phyloP scores from a whole-genome alignment of 2,797 vertebrate species.

The Oreochromis grahami region DNA sequence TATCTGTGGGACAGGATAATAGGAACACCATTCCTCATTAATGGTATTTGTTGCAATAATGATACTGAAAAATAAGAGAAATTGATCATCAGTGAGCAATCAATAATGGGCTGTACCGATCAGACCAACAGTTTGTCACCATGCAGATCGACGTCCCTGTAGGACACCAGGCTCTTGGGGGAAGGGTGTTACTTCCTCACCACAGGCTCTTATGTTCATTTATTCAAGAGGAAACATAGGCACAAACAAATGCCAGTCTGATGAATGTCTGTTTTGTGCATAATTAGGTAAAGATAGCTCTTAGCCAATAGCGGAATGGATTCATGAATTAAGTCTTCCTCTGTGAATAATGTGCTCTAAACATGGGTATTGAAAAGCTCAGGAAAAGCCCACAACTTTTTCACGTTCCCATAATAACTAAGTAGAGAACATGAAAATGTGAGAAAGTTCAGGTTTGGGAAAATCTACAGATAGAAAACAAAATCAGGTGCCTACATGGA shows the following conservation, averaged over 20 bases:
- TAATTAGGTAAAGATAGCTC: conserved; percentile 68
- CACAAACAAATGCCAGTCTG: conserved; percentile 64
- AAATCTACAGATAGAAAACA: background rate
- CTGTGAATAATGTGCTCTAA: conserved; percentile 55
- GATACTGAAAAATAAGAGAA: conserved; percentile 53
- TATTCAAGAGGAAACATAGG: conserved; percentile 50
- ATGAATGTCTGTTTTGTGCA: conserved; percentile 66
- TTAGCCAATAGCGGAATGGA: conserved; percentile 60
- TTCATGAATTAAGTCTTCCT: conserved; percentile 62
- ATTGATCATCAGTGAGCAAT: conserved; percentile 64
- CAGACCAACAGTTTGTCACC: conserved; percentile 57
- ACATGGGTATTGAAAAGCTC: conserved; percentile 29
- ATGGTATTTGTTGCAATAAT: conserved; percentile 44
- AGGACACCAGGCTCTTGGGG: conserved; percentile 28
- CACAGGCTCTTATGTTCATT: conserved; percentile 37
- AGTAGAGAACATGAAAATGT: background rate
- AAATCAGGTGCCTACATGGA: background rate
- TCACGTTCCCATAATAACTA: background rate
- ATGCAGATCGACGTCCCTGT: conserved; percentile 23
- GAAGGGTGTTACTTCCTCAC: conserved; percentile 37
- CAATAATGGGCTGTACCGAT: conserved; percentile 64
- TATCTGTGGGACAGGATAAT: conserved; percentile 19
- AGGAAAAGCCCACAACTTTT: background rate
- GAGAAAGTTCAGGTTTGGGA: background rate
- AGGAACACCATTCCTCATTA: conserved; percentile 50